Conservation (phyloP, 2,888 invertebrate genomes). For the Bombylius major region DNA sequence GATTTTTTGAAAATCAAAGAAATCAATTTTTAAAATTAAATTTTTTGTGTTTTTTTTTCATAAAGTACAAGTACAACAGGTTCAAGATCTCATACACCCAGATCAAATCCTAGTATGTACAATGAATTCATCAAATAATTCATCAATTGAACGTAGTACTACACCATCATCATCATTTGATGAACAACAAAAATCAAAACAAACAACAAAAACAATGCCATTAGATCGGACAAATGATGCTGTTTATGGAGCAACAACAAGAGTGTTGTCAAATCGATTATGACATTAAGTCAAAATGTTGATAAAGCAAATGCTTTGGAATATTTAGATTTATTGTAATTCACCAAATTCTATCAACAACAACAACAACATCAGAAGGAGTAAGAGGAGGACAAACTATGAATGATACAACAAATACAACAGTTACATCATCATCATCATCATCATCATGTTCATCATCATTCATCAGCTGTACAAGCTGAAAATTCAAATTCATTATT, state of each 20-base stretch:
- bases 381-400: neutral
- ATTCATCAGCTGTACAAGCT: neutral
- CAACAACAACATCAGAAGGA: too few species aligned
- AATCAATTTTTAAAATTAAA: neutral
- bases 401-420: neutral
- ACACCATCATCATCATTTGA: conserved; percentile 21
- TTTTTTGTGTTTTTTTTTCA: neutral
- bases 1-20: neutral
- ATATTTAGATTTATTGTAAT: conserved; percentile 47
- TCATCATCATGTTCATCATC: neutral
- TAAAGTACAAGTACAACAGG: conserved; percentile 13
- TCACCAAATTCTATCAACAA: conserved; percentile 11
- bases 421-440: neutral
- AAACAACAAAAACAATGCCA: conserved; percentile 42
- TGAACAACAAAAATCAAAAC: conserved; percentile 9
- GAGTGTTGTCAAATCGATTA: conserved; percentile 81
- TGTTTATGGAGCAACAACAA: conserved; percentile 80
- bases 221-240: conserved; percentile 65
- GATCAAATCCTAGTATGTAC: conserved; percentile 19
- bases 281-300: conserved; percentile 73
- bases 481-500: too few species aligned
- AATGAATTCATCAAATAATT: conserved; percentile 17
- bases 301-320: conserved; percentile 56
- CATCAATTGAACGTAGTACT: conserved; percentile 21
- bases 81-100: conserved; percentile 22